phyloP scores from a whole-genome alignment of 2,797 vertebrate genomes.

The Rhinoraja longicauda region DNA sequence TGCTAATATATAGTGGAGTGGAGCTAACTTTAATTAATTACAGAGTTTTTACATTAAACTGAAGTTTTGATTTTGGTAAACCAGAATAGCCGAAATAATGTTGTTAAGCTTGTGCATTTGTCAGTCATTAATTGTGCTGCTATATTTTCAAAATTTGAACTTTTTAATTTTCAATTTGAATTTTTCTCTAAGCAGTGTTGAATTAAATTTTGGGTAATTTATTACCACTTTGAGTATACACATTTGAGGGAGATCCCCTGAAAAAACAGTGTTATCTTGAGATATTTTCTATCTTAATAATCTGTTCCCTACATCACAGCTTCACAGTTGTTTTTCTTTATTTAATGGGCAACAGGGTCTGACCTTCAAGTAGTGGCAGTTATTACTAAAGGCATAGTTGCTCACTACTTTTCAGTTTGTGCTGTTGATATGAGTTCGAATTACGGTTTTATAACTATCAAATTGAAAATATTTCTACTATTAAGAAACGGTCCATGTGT shows the following conservation, averaged over 20 bases:
- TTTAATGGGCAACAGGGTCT: not conserved
- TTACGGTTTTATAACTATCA: not conserved
- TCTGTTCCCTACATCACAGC: not conserved
- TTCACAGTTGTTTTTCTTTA: conserved; percentile 18
- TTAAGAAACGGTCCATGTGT: not conserved
- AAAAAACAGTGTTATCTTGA: not conserved
- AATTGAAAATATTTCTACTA: conserved; percentile 17
- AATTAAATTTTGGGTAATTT: not conserved
- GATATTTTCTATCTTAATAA: conserved; percentile 8
- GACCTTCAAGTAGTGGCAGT: not conserved
- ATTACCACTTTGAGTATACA: not conserved
- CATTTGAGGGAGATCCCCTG: not conserved
- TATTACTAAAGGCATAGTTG: not conserved
- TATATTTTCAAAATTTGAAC: not conserved
- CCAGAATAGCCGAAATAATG: not conserved
- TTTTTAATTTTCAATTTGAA: not conserved
- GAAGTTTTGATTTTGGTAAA: not conserved
- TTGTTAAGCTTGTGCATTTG: not conserved
- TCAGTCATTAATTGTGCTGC: not conserved
- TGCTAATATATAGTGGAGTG: conserved; percentile 28
- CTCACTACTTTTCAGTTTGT: not conserved
- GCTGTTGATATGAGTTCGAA: not conserved
- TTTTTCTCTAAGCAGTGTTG: not conserved
- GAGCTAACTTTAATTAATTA: not conserved
- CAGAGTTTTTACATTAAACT: not conserved